Percentiles rank a stretch among this genome's conserved stretches.
These are phyloP conservation scores for Microcebus murinus DNA, from an alignment of 2,113 vertebrate genomes.

Conservation along the genomic window DNA sequence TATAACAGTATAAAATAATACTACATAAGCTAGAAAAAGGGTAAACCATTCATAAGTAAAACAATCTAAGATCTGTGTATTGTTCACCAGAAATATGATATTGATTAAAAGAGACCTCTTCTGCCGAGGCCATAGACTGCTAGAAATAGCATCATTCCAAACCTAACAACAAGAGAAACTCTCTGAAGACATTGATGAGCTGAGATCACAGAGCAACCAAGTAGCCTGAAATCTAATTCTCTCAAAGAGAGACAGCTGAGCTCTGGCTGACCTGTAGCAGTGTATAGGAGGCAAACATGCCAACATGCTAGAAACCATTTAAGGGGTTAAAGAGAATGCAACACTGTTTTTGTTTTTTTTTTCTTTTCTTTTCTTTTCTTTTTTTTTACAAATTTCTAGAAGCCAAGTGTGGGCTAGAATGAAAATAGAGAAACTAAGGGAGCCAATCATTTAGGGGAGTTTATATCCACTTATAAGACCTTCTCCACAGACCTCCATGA, in stretches of 20 bases:
- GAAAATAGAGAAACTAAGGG: background rate
- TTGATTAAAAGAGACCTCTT: background rate
- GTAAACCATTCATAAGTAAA: background rate
- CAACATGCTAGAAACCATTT: background rate
- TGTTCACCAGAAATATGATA: background rate
- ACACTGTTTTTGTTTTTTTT: background rate
- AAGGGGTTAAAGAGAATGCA: background rate
- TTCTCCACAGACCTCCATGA: background rate
- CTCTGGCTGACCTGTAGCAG: background rate
- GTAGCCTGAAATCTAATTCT: background rate
- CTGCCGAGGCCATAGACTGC: background rate
- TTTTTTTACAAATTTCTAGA: background rate
- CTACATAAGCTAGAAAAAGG: background rate
- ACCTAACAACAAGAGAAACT: background rate
- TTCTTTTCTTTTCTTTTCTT: too few relatives aligned
- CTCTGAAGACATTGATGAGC: background rate
- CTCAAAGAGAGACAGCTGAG: background rate
- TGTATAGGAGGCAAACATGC: background rate
- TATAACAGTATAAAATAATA: background rate
- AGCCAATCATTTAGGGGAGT: background rate
- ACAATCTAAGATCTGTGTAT: background rate
- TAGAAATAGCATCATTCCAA: conserved; percentile 13
- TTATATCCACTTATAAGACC: background rate
- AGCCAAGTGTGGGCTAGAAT: background rate
- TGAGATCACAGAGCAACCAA: background rate